These are phyloP conservation scores for Botia kubotai DNA, from an alignment of 2,797 vertebrate genomes.

Conservation along the genomic window DNA sequence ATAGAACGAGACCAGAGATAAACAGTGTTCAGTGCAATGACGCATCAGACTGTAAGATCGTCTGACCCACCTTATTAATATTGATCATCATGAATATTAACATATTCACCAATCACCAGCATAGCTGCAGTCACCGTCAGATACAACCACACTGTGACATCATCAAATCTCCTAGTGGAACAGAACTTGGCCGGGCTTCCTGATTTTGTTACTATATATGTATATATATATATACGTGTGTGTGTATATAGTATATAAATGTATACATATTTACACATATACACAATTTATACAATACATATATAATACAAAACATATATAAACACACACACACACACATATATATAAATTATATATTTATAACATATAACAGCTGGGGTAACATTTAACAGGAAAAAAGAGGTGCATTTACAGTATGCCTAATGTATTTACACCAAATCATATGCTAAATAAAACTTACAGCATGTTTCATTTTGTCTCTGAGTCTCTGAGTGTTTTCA, in stretches of 20 bases:
- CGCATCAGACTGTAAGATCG: constrained; percentile 50
- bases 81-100: constrained; percentile 37
- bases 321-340: too few species aligned
- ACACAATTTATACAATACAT: too few species aligned
- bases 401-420: too few species aligned
- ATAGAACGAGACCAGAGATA: constrained; percentile 1
- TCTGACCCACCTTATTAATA: constrained; percentile 50
- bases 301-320: too few species aligned
- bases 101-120: constrained; percentile 52
- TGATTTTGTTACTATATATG: not conserved
- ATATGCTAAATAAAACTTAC: not conserved
- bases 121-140: not conserved
- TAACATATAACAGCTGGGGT: too few species aligned
- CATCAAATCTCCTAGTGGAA: constrained; percentile 21
- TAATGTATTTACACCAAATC: not conserved
- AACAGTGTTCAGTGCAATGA: constrained; percentile 11
- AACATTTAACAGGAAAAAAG: too few species aligned
- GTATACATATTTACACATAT: too few species aligned
- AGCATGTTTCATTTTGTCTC: not conserved
- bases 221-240: too few species aligned
- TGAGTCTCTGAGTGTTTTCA: not conserved
- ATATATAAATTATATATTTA: too few species aligned
- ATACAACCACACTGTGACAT: constrained; percentile 5
- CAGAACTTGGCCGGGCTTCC: not conserved
- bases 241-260: too few species aligned